A percentile compares a stretch with the other conserved stretches of the same genome.
Conservation (phyloP, 2,797 vertebrate genomes). For the Diplodus sargus region DNA sequence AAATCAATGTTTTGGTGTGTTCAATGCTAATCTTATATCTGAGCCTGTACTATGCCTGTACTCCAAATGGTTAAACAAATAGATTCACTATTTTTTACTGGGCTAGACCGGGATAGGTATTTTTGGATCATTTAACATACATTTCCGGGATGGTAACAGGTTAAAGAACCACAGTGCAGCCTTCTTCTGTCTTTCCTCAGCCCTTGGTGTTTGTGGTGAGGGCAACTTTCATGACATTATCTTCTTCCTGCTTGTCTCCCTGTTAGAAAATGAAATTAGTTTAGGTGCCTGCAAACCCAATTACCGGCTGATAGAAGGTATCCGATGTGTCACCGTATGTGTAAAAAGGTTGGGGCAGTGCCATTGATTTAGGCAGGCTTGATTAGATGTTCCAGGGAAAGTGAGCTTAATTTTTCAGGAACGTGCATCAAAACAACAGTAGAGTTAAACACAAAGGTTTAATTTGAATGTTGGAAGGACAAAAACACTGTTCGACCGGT, state of each 20-base stretch:
- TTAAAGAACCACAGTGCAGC: neutral
- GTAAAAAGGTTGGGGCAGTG: conserved; percentile 65
- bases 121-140: no score
- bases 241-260: conserved; percentile 69
- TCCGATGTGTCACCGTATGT: conserved; percentile 66
- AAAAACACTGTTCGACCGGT: conserved; percentile 55
- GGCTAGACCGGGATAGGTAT: no score
- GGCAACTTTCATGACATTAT: conserved; percentile 65
- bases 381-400: conserved; percentile 68
- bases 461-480: conserved; percentile 7
- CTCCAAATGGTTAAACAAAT: no score
- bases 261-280: conserved; percentile 76
- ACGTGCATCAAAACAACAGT: conserved; percentile 17
- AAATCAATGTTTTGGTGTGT: no score
- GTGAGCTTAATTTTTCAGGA: conserved; percentile 42
- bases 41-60: no score
- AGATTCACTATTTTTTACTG: no score
- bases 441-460: conserved; percentile 24
- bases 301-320: conserved; percentile 67
- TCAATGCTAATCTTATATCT: no score
- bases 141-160: no score
- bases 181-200: conserved; percentile 1
- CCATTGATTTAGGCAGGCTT: conserved; percentile 59
- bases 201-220: conserved; percentile 36
- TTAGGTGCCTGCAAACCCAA: conserved; percentile 76